Percentiles rank a stretch among this genome's conserved stretches.
phyloP scores from a whole-genome alignment of 2,888 invertebrate genomes.

The Listrodromus nycthemerus region DNA sequence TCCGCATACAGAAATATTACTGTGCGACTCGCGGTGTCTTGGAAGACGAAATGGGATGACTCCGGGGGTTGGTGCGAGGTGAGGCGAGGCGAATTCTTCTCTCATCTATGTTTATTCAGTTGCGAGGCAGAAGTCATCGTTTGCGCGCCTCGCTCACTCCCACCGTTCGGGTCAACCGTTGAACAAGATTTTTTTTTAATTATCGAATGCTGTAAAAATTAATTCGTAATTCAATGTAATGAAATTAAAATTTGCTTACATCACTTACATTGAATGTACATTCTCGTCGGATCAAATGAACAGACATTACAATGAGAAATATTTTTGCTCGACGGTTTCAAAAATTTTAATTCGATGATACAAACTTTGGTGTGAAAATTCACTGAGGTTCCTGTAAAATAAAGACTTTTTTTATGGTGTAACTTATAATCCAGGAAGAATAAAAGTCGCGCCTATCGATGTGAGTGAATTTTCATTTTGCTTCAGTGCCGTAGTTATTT shows the following conservation, averaged over 20 bases:
- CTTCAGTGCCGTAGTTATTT: background rate
- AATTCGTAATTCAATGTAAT: too few species aligned
- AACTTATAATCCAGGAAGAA: background rate
- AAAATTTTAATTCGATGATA: too few species aligned
- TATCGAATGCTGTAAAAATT: too few species aligned
- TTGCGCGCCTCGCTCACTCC: conserved; percentile 19
- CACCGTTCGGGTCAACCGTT: conserved; percentile 4
- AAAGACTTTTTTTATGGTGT: background rate
- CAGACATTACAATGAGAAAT: too few species aligned
- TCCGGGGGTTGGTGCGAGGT: conserved; percentile 16
- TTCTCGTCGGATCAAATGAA: too few species aligned
- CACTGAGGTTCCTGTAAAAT: too few species aligned
- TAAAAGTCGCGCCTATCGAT: background rate
- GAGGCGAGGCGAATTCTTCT: conserved; percentile 33
- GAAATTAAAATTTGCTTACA: too few species aligned
- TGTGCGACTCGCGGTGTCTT: background rate
- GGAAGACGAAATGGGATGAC: conserved; percentile 17
- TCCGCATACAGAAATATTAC: conserved; percentile 1
- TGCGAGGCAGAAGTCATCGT: conserved; percentile 48
- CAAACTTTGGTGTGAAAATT: too few species aligned
- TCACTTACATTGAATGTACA: too few species aligned
- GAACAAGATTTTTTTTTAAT: too few species aligned
- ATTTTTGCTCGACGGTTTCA: too few species aligned
- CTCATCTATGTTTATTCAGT: conserved; percentile 61
- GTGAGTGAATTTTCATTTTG: background rate